A percentile compares a stretch with the other conserved stretches of the same genome.
These are phyloP conservation scores for Camelus bactrianus DNA, from an alignment of 2,113 vertebrate species.

Conservation along the genomic window DNA sequence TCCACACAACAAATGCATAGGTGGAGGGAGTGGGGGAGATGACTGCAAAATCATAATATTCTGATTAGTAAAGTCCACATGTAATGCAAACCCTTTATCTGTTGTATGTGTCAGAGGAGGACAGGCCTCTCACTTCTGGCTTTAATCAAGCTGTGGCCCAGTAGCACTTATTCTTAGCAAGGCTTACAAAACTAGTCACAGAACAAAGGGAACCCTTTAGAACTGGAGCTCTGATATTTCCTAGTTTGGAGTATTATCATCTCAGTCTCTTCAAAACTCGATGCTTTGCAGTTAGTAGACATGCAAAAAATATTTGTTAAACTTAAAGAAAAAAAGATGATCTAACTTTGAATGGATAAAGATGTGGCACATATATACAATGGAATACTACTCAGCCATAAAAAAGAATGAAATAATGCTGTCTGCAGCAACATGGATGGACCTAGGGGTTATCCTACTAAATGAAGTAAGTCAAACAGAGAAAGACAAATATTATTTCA, in stretches of 20 bases:
- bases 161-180: not conserved
- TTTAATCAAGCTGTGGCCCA: conserved; percentile 31
- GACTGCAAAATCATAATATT: not conserved
- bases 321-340: not conserved
- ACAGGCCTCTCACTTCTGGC: not conserved
- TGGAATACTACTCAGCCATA: no score
- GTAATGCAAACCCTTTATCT: not conserved
- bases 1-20: not conserved
- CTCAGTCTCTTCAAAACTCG: not conserved
- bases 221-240: not conserved
- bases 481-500: no score
- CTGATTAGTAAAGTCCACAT: not conserved
- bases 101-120: not conserved
- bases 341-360: not conserved
- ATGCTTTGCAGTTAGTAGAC: not conserved
- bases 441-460: no score
- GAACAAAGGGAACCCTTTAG: not conserved
- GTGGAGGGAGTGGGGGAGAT: not conserved
- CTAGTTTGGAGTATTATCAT: not conserved
- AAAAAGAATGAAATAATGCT: no score
- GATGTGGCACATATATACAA: no score
- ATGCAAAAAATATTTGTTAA: not conserved
- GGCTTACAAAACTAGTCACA: not conserved
- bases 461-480: no score
- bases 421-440: no score